Percentiles rank a stretch among this genome's conserved stretches.
Evolutionary conservation across 2,113 vertebrate species (phyloP).

Genomic region (Cryptotis parvus): DNA sequence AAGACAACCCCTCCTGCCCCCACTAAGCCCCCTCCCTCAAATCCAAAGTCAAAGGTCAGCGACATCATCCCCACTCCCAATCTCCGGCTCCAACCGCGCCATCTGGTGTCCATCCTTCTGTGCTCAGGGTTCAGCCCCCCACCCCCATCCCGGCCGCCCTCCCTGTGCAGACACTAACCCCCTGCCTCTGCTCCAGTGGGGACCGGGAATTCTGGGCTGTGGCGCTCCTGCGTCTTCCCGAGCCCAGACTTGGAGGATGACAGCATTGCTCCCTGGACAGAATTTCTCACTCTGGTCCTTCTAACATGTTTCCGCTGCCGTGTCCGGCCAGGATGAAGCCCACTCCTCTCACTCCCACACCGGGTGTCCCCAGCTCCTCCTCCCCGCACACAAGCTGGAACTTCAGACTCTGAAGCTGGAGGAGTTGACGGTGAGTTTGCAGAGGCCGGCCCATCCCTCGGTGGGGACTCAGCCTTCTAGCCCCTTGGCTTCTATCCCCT

Average conservation of each 20-base stretch:
- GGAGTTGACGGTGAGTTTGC: slow-evolving; percentile 91
- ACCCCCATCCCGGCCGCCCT: neutral
- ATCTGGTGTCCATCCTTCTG: neutral
- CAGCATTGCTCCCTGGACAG: too few species aligned
- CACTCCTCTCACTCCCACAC: slow-evolving; percentile 51
- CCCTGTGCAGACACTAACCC: neutral
- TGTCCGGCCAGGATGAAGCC: slow-evolving; percentile 81
- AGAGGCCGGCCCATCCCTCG: too few species aligned
- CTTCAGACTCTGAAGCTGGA: slow-evolving; percentile 93
- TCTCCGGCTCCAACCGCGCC: neutral
- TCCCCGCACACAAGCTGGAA: slow-evolving; percentile 87
- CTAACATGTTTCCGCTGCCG: slow-evolving; percentile 45
- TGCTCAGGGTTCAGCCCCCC: neutral
- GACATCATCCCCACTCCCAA: too few species aligned
- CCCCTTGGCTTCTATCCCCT: neutral
- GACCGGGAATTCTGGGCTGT: neutral
- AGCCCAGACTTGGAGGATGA: too few species aligned
- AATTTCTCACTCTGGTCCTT: too few species aligned
- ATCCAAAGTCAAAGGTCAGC: slow-evolving; percentile 78
- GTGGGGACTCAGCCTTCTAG: neutral
- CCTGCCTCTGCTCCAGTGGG: neutral
- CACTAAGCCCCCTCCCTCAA: slow-evolving; percentile 87
- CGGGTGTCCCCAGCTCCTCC: slow-evolving; percentile 78
- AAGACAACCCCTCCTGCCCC: too few species aligned
- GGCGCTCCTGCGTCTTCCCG: neutral